These are phyloP conservation scores for Olivierus martensii DNA, from an alignment of 1,140 invertebrate species.

Conservation along the genomic window DNA sequence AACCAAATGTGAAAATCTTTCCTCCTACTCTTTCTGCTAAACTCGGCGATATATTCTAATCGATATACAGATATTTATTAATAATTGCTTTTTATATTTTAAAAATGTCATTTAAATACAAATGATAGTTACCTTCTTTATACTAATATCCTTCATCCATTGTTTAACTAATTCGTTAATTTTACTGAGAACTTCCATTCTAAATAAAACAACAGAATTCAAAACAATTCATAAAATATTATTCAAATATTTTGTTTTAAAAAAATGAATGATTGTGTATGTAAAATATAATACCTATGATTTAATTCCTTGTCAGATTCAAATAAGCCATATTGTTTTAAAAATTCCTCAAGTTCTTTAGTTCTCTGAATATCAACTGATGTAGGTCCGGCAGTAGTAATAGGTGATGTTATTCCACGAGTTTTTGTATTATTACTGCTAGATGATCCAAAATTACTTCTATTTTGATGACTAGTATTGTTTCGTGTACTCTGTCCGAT, in stretches of 20 bases:
- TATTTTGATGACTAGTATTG: too few species aligned
- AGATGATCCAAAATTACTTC: too few species aligned
- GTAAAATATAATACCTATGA: slow-evolving; percentile 65
- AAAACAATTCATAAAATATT: too few species aligned
- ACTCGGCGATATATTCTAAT: slow-evolving; percentile 73
- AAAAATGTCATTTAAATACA: too few species aligned
- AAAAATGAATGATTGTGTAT: too few species aligned
- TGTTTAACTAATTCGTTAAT: slow-evolving; percentile 76
- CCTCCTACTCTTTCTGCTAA: slow-evolving; percentile 80
- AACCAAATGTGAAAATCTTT: slow-evolving; percentile 98
- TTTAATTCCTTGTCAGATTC: slow-evolving; percentile 81
- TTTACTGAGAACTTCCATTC: slow-evolving; percentile 49
- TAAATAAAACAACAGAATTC: too few species aligned
- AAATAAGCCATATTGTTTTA: slow-evolving; percentile 79
- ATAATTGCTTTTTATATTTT: too few species aligned
- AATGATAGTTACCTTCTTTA: slow-evolving; percentile 53
- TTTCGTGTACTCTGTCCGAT: too few species aligned
- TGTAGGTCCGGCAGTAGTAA: slow-evolving; percentile 74
- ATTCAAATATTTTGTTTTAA: too few species aligned
- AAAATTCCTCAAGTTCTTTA: slow-evolving; percentile 60
- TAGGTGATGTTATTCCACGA: slow-evolving; percentile 79
- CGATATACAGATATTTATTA: background rate
- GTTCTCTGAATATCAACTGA: slow-evolving; percentile 67
- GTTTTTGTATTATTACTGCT: too few species aligned
- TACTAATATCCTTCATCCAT: slow-evolving; percentile 81